A percentile compares a stretch with the other conserved stretches of the same genome.
Evolutionary conservation across 2,113 vertebrate genomes (phyloP).

Genomic region (Camelus dromedarius): DNA sequence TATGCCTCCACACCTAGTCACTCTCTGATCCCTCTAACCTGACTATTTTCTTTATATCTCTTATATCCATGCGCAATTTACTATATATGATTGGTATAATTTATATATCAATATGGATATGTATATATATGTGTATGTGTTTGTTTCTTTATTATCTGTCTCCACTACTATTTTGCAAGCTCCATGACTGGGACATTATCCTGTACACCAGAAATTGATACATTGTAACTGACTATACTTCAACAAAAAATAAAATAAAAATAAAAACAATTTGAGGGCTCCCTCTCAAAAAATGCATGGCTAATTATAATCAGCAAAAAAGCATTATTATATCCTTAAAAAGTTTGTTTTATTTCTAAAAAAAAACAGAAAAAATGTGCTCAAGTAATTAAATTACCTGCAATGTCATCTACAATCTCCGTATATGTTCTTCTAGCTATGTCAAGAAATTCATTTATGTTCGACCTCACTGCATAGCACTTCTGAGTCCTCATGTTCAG

Average conservation of each 20-base stretch:
- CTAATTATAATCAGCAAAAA: no score
- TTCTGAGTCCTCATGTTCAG: conserved; percentile 98
- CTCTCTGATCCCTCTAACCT: not conserved
- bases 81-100: not conserved
- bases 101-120: not conserved
- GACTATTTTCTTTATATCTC: not conserved
- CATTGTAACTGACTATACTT: no score
- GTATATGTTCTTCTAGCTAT: conserved; percentile 96
- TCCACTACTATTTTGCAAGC: not conserved
- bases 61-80: not conserved
- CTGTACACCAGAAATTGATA: no score
- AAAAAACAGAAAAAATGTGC: not conserved
- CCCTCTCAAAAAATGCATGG: no score
- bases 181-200: not conserved
- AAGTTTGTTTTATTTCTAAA: no score
- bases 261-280: no score
- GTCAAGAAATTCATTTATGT: conserved; percentile 97
- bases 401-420: conserved; percentile 98
- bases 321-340: no score
- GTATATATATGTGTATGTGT: not conserved
- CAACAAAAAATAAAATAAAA: no score
- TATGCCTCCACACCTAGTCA: not conserved
- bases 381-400: conserved; percentile 88
- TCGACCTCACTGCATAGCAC: conserved; percentile 96
- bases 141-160: not conserved